Evolutionary conservation across 2,888 invertebrate genomes (phyloP).

Genomic region (Diarsia dahlii): DNA sequence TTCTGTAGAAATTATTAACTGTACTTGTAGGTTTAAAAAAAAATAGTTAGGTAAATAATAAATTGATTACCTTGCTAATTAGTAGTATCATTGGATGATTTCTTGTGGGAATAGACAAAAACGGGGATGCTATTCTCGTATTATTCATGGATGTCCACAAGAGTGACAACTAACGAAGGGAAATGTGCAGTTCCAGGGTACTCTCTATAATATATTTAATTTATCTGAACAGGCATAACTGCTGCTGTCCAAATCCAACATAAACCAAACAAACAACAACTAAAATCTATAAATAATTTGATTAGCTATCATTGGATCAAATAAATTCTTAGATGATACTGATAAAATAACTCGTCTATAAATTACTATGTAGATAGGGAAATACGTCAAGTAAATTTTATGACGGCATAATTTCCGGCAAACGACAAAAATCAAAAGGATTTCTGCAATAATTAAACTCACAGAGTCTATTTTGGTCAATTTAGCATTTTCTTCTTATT

Average conservation of each 20-base stretch:
- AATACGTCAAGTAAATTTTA: neutral
- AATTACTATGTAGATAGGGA: conserved; percentile 5
- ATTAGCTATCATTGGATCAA: conserved; percentile 27
- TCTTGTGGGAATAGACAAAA: neutral
- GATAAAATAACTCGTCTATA: neutral
- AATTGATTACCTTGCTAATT: neutral
- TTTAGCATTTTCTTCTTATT: neutral
- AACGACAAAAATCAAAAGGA: too few species aligned
- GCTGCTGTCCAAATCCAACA: neutral
- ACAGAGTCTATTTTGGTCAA: neutral
- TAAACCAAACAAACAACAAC: conserved; percentile 5
- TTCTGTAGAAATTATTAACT: conserved; percentile 24
- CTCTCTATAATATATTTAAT: neutral
- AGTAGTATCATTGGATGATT: neutral
- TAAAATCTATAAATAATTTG: conserved; percentile 8
- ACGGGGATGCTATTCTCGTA: neutral
- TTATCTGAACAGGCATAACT: neutral
- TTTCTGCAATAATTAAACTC: too few species aligned
- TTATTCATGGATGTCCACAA: neutral
- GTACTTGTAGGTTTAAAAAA: neutral
- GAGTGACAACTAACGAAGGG: neutral
- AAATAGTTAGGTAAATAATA: neutral
- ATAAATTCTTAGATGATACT: conserved; percentile 6
- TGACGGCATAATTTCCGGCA: neutral
- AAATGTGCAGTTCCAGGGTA: neutral